Evolutionary conservation across 2,888 invertebrate genomes (phyloP).

Genomic region (Tyria jacobaeae): DNA sequence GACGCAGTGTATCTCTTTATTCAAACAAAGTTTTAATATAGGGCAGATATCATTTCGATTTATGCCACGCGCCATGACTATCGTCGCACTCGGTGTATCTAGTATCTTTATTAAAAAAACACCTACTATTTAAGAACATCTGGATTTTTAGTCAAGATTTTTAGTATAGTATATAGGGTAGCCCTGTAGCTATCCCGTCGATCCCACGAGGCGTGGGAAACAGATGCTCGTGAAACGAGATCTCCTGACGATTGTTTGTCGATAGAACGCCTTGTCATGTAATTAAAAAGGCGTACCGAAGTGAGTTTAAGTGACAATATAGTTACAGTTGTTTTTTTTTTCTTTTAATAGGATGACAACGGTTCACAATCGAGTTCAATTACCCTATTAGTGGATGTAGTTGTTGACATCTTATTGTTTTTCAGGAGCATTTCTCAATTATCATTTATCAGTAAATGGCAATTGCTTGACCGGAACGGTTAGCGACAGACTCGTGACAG

Average conservation of each 20-base stretch:
- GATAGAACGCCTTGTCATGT: constrained; percentile 47
- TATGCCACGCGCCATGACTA: not conserved
- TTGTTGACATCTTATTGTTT: too few relatives aligned
- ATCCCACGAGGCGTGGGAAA: constrained; percentile 59
- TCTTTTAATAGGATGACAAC: constrained; percentile 10
- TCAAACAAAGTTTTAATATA: too few relatives aligned
- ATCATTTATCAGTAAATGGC: not conserved
- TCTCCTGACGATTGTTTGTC: constrained; percentile 51
- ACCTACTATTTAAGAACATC: not conserved
- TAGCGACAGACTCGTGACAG: not conserved
- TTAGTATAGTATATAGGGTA: constrained; percentile 13
- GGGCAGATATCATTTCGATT: too few relatives aligned
- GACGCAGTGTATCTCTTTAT: too few relatives aligned
- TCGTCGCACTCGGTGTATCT: not conserved
- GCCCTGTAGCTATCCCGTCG: constrained; percentile 26
- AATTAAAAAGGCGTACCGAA: constrained; percentile 45
- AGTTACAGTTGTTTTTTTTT: constrained; percentile 11
- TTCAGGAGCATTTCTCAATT: too few relatives aligned
- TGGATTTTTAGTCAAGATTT: not conserved
- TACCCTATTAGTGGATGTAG: too few relatives aligned
- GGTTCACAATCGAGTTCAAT: not conserved
- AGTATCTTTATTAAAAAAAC: not conserved
- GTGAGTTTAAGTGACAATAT: constrained; percentile 15
- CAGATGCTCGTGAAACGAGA: constrained; percentile 48
- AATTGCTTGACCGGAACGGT: not conserved